These are phyloP conservation scores for Meta bourneti DNA, from an alignment of 2,888 invertebrate species.

Conservation along the genomic window DNA sequence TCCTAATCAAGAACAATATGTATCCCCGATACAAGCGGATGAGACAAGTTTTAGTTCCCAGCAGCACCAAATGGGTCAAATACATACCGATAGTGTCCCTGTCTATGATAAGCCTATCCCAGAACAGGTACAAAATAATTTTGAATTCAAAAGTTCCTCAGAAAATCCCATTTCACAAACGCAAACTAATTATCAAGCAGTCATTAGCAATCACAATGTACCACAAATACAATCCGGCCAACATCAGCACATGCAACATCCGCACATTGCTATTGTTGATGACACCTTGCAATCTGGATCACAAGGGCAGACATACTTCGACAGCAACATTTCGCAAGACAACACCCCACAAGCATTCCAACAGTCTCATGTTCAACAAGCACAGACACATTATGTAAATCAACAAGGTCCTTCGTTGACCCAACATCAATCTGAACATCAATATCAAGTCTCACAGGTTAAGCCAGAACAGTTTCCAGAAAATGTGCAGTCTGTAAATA, in stretches of 20 bases:
- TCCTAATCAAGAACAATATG: neutral
- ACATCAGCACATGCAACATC: neutral
- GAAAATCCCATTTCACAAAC: neutral
- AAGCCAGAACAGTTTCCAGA: neutral
- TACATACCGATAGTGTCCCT: neutral
- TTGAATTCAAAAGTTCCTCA: neutral
- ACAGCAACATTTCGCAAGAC: slow-evolving; percentile 4
- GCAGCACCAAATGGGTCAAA: slow-evolving; percentile 15
- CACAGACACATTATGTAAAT: neutral
- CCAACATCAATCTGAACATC: slow-evolving; percentile 6
- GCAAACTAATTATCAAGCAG: slow-evolving; percentile 13
- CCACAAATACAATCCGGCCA: neutral
- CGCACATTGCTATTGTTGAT: neutral
- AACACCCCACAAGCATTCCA: neutral
- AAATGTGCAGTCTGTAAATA: neutral
- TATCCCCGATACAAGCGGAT: neutral
- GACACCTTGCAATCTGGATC: neutral
- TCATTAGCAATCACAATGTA: slow-evolving; percentile 55
- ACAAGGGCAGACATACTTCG: neutral
- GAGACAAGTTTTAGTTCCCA: neutral
- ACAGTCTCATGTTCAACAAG: slow-evolving; percentile 9
- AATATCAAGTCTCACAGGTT: neutral
- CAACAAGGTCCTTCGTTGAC: neutral
- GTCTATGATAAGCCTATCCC: neutral
- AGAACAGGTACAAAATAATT: neutral